Conservation (phyloP, 2,113 vertebrate species). For the Platichthys flesus region DNA sequence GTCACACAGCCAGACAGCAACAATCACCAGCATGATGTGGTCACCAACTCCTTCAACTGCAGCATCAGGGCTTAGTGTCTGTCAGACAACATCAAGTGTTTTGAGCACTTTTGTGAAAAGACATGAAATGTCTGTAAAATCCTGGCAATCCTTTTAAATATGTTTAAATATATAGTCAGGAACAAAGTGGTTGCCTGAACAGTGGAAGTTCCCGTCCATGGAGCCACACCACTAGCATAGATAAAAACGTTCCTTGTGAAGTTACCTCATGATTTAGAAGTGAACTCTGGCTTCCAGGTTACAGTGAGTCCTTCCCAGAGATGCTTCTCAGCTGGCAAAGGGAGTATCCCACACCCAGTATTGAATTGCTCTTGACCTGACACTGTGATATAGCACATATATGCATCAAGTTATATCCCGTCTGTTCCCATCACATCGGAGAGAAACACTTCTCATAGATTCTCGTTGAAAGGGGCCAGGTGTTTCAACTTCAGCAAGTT, state of each 20-base stretch:
- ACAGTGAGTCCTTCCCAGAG: slow-evolving; percentile 15
- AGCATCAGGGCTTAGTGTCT: too few species aligned
- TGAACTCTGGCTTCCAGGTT: neutral
- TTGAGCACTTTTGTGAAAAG: too few species aligned
- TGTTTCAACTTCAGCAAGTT: slow-evolving; percentile 48
- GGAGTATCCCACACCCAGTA: slow-evolving; percentile 42
- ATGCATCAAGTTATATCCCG: slow-evolving; percentile 21
- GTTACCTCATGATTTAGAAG: neutral
- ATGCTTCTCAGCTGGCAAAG: slow-evolving; percentile 52
- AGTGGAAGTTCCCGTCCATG: too few species aligned
- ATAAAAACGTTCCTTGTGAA: neutral
- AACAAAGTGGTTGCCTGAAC: too few species aligned
- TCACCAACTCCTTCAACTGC: slow-evolving; percentile 4
- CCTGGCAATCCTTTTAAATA: too few species aligned
- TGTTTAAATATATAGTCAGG: too few species aligned
- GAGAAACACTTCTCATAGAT: neutral
- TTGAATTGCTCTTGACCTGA: slow-evolving; percentile 19
- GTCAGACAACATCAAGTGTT: slow-evolving; percentile 2
- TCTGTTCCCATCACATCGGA: slow-evolving; percentile 28
- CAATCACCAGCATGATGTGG: slow-evolving; percentile 22
- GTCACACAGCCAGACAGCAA: slow-evolving; percentile 39
- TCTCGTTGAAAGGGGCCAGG: slow-evolving; percentile 31
- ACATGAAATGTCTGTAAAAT: too few species aligned
- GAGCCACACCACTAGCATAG: neutral
- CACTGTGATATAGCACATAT: slow-evolving; percentile 29